Conservation (phyloP, 2,113 vertebrate genomes). For the Albula goreensis region DNA sequence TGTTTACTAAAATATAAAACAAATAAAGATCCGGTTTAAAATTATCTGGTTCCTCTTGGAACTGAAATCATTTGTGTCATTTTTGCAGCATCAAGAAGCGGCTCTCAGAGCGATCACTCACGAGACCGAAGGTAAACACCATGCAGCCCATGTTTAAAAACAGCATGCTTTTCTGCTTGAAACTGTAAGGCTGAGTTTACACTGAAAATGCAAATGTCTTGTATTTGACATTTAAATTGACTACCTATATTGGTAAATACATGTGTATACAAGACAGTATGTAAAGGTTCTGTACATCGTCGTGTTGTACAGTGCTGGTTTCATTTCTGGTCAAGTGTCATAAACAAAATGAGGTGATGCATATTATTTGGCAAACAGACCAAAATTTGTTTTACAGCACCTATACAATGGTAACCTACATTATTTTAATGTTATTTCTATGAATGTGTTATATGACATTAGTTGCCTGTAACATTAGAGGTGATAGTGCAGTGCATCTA, state of each 20-base stretch:
- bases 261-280: too few relatives aligned
- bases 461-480: neutral
- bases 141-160: too few relatives aligned
- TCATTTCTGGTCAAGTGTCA: too few relatives aligned
- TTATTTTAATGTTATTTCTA: too few relatives aligned
- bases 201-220: neutral
- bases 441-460: neutral
- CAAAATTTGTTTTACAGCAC: too few relatives aligned
- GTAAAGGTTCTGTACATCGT: too few relatives aligned
- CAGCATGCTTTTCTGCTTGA: neutral
- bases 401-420: too few relatives aligned
- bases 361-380: too few relatives aligned
- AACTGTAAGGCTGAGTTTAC: neutral
- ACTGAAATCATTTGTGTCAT: constrained; percentile 8
- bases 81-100: constrained; percentile 58
- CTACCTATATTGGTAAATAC: too few relatives aligned
- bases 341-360: too few relatives aligned
- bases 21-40: neutral
- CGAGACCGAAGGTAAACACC: constrained; percentile 81
- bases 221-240: neutral
- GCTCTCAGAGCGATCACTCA: constrained; percentile 73
- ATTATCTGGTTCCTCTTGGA: neutral
- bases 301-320: too few relatives aligned
- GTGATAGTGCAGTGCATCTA: neutral
- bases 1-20: too few relatives aligned